phyloP scores from a whole-genome alignment of 2,888 invertebrate genomes.

The Mamestra brassicae region DNA sequence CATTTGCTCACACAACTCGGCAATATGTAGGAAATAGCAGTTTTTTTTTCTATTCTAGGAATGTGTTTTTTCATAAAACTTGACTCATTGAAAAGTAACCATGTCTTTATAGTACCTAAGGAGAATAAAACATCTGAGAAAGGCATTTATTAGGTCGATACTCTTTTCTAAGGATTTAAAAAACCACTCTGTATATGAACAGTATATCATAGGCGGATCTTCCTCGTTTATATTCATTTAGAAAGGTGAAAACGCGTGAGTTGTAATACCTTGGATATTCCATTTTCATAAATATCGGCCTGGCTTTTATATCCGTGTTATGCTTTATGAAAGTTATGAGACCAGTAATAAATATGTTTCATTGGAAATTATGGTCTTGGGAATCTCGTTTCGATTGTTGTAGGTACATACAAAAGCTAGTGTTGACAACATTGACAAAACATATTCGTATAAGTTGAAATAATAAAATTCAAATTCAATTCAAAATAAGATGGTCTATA shows the following conservation, averaged over 20 bases:
- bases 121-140: no score
- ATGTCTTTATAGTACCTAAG: no score
- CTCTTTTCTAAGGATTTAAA: no score
- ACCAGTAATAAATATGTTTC: constrained; percentile 22
- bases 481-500: no score
- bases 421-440: background rate
- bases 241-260: constrained; percentile 27
- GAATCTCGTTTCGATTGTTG: background rate
- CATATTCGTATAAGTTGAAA: no score
- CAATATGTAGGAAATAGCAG: no score
- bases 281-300: constrained; percentile 61
- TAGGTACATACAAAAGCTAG: background rate
- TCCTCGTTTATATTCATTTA: constrained; percentile 55
- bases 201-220: constrained; percentile 8
- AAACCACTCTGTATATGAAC: constrained; percentile 1
- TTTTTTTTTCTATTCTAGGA: no score
- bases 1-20: no score
- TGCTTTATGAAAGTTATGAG: constrained; percentile 30
- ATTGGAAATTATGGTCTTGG: background rate
- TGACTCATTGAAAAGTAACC: no score
- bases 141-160: no score
- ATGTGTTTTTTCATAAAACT: no score
- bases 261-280: constrained; percentile 53
- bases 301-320: constrained; percentile 32
- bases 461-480: no score